Evolutionary conservation across 1,140 invertebrate genomes (phyloP).

Genomic region (Acromyrmex echinatior): DNA sequence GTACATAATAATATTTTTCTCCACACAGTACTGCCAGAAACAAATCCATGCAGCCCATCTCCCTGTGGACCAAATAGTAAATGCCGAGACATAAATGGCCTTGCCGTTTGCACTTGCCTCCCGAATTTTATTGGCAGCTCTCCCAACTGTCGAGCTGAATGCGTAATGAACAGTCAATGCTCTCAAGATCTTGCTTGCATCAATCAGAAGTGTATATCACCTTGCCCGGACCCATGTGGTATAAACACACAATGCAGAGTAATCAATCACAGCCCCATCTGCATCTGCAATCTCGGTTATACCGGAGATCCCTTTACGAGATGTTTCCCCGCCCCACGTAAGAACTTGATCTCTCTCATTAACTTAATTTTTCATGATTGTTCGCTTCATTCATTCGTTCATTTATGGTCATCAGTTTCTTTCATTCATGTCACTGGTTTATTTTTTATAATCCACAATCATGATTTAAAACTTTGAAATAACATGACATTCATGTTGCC

Average conservation of each 20-base stretch:
- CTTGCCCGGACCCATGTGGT: conserved; percentile 87
- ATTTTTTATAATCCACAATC: conserved; percentile 18
- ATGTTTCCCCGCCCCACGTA: conserved; percentile 87
- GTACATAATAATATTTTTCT: conserved; percentile 45
- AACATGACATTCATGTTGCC: no score
- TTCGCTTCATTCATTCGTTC: background rate
- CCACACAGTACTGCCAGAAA: conserved; percentile 46
- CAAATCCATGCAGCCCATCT: conserved; percentile 88
- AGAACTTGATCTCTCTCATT: conserved; percentile 77
- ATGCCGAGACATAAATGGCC: conserved; percentile 89
- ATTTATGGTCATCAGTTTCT: background rate
- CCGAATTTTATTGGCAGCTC: conserved; percentile 87
- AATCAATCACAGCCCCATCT: conserved; percentile 85
- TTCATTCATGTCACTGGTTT: background rate
- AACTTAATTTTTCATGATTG: conserved; percentile 12
- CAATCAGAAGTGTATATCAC: conserved; percentile 86
- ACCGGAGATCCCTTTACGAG: conserved; percentile 87
- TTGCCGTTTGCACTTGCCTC: conserved; percentile 90
- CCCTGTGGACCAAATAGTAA: conserved; percentile 91
- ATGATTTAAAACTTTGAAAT: background rate
- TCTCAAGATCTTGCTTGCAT: conserved; percentile 84
- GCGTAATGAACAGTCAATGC: conserved; percentile 86
- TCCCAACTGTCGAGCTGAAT: conserved; percentile 85
- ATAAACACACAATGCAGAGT: conserved; percentile 83
- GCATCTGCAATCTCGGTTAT: conserved; percentile 85